Base-by-base conservation (phyloP, 2,113 vertebrate genomes). In the Pyxicephalus adspersus region DNA sequence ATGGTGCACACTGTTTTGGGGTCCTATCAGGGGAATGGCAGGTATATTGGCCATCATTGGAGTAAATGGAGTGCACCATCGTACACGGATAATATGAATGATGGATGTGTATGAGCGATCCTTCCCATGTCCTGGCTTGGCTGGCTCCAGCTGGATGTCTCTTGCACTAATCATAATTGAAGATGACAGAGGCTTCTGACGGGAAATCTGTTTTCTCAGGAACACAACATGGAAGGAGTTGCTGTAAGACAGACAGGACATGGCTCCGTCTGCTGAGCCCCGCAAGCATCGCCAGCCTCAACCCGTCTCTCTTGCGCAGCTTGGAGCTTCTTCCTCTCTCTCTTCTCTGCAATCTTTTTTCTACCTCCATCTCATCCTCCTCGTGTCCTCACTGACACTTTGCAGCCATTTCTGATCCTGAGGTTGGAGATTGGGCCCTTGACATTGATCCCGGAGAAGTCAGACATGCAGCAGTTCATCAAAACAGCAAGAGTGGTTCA, bases 181-280 rank as follows among this genome's bases (percentile, higher is more conserved):
- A 88, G 89, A 83, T 89, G 89, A 90, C 89, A 90, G 88, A 83
- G 67, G 86, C 83, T 89, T 86, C 85, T 80, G 84, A 87, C 85
- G 16, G 75, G 81, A 89, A 91, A 89, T 77, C 86, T 84, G 83
- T 86, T 91, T 86, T 29, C 58, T 84, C 84, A 8, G 78, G 81
- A 65, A 85, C 31, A 84, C 57, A 80, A 51, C 13, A 51, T 65
- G 71, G 68, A 58, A 61, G 31, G 51, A 57, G 23, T 23, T 83
- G 87, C 89, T 91, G 76, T 86, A 87, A 91, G 90, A 90, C 79
- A 90, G 85, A 84, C 70, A 38, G 63, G 84, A 88, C 83, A 65
- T 77, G 51, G 70, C 81, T 80, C 85, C 86, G 85, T 89, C 88
- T 85, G 85, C 85, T 84, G 83, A 80, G 52, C 26, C 81, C 61